A percentile compares a stretch with the other conserved stretches of the same genome.
phyloP scores from a whole-genome alignment of 2,888 invertebrate genomes.

The Chelonus formosanus region DNA sequence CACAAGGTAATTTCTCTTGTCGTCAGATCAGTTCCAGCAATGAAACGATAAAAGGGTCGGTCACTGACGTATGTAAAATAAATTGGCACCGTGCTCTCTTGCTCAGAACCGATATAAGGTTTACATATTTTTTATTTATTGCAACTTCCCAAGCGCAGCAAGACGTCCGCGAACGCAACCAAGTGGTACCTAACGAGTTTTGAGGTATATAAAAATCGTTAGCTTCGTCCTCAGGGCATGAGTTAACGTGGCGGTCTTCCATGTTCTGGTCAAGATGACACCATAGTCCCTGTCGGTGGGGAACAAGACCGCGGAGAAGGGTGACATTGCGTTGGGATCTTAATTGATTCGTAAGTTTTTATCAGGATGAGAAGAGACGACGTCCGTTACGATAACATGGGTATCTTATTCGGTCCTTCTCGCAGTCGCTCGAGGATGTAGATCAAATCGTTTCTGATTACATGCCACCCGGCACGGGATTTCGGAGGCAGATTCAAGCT shows the following conservation, averaged over 20 bases:
- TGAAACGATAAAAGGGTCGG: conserved; percentile 36
- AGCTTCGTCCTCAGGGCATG: conserved; percentile 22
- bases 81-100: conserved; percentile 39
- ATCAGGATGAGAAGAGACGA: conserved; percentile 41
- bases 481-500: conserved; percentile 2
- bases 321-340: conserved; percentile 36
- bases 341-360: conserved; percentile 58
- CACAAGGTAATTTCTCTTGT: conserved; percentile 24
- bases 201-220: conserved; percentile 39
- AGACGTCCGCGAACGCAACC: conserved; percentile 34
- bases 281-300: conserved; percentile 26
- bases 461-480: conserved; percentile 5
- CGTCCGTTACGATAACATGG: conserved; percentile 48
- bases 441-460: conserved; percentile 25
- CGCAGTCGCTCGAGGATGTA: conserved; percentile 5
- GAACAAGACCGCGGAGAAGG: conserved; percentile 26
- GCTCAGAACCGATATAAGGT: conserved; percentile 27
- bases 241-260: conserved; percentile 34
- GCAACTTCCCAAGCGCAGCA: conserved; percentile 32
- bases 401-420: conserved; percentile 40
- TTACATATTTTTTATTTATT: conserved; percentile 34
- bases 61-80: conserved; percentile 39
- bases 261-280: conserved; percentile 34
- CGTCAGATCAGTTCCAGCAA: conserved; percentile 25
- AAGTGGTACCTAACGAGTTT: conserved; percentile 37